A percentile compares a stretch with the other conserved stretches of the same genome.
Evolutionary conservation across 1,140 invertebrate genomes (phyloP).

Genomic region (Megalonaias nervosa): DNA sequence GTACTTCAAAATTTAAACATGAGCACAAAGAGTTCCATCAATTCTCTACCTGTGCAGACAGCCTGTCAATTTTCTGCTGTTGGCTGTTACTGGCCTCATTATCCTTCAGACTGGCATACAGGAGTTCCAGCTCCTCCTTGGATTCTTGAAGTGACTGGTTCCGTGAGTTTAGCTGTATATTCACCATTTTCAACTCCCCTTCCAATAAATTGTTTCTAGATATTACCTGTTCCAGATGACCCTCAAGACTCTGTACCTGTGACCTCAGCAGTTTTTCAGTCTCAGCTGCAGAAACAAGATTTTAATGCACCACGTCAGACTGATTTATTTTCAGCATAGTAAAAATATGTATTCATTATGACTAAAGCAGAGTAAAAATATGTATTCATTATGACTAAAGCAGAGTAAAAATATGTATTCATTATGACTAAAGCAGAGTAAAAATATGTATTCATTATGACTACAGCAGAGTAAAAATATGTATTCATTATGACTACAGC

Average conservation of each 20-base stretch:
- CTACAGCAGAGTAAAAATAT: no score
- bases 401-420: no score
- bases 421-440: no score
- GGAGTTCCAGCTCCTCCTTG: conserved; percentile 45
- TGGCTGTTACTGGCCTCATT: conserved; percentile 40
- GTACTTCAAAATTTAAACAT: no score
- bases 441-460: no score
- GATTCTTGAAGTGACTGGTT: conserved; percentile 54
- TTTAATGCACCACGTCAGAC: no score
- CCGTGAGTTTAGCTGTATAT: conserved; percentile 60
- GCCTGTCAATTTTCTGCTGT: conserved; percentile 55
- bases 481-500: no score
- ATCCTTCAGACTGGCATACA: conserved; percentile 27
- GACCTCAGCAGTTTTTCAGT: conserved; percentile 34
- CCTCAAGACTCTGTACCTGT: conserved; percentile 48
- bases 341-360: no score
- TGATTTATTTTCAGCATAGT: no score
- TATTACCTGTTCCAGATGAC: conserved; percentile 75
- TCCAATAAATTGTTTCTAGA: conserved; percentile 88
- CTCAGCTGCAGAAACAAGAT: conserved; percentile 33
- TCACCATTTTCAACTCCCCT: conserved; percentile 69
- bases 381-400: no score
- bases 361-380: no score
- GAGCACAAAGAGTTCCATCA: no score
- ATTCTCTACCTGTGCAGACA: conserved; percentile 50